Conservation (phyloP, 2,797 vertebrate species). For the Hippoglossus hippoglossus region DNA sequence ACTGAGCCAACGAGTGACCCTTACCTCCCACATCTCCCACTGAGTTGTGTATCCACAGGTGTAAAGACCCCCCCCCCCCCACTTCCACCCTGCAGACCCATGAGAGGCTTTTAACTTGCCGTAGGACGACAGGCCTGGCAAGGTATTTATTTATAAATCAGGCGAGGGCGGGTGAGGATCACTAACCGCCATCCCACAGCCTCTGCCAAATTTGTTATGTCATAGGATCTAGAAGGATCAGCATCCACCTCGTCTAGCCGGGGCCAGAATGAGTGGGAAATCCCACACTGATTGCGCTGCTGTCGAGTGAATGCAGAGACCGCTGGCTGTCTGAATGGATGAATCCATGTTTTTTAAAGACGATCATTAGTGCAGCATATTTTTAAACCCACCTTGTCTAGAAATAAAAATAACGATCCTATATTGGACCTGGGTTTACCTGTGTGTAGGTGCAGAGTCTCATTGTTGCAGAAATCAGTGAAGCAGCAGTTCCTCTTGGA, state of each 20-base stretch:
- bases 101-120: constrained; percentile 58
- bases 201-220: constrained; percentile 81
- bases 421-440: constrained; percentile 72
- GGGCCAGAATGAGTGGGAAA: constrained; percentile 71
- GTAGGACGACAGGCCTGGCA: constrained; percentile 47
- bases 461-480: constrained; percentile 97
- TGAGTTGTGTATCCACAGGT: constrained; percentile 33
- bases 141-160: constrained; percentile 82
- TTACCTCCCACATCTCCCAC: constrained; percentile 15
- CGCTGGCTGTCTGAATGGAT: constrained; percentile 8
- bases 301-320: constrained; percentile 36
- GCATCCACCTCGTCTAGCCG: constrained; percentile 73
- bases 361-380: not conserved
- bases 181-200: constrained; percentile 52
- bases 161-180: constrained; percentile 62
- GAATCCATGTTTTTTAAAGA: not conserved
- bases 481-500: constrained; percentile 96
- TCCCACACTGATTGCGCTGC: constrained; percentile 63
- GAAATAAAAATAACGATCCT: not conserved
- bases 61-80: constrained; percentile 24
- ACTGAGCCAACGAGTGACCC: no score
- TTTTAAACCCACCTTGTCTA: not conserved
- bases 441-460: constrained; percentile 89
- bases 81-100: constrained; percentile 43
- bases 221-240: constrained; percentile 83